A percentile compares a stretch with the other conserved stretches of the same genome.
These are phyloP conservation scores for Typhlomys cinereus DNA, from an alignment of 2,113 vertebrate species.

Conservation along the genomic window DNA sequence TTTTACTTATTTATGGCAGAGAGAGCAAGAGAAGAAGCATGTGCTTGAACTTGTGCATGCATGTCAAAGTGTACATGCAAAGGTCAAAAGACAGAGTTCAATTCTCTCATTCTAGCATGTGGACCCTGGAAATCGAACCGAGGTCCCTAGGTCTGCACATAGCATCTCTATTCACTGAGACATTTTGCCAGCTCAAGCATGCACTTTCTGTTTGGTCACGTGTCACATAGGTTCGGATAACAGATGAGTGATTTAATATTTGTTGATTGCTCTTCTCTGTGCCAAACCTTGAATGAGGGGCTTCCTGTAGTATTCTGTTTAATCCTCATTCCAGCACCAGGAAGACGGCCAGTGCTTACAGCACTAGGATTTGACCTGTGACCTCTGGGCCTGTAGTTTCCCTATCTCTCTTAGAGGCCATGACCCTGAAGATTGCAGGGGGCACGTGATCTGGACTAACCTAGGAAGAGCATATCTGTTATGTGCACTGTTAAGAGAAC, in stretches of 20 bases:
- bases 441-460: neutral
- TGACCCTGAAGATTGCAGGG: neutral
- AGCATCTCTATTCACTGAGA: too few relatives aligned
- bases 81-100: too few relatives aligned
- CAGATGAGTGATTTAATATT: neutral
- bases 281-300: neutral
- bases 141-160: too few relatives aligned
- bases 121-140: too few relatives aligned
- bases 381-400: neutral
- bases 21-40: too few relatives aligned
- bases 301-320: neutral
- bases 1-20: too few relatives aligned
- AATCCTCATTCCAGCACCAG: neutral
- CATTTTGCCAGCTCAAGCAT: too few relatives aligned
- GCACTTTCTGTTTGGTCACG: neutral
- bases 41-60: too few relatives aligned
- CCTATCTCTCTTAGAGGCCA: neutral
- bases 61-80: too few relatives aligned
- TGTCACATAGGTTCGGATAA: neutral
- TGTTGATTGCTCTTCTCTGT: rapidly evolving
- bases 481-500: neutral
- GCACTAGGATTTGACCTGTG: rapidly evolving
- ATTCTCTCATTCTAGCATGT: too few relatives aligned
- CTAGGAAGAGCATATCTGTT: neutral
- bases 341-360: neutral